Evolutionary conservation across 2,888 invertebrate genomes (phyloP).

Genomic region (Dolomedes plantarius): DNA sequence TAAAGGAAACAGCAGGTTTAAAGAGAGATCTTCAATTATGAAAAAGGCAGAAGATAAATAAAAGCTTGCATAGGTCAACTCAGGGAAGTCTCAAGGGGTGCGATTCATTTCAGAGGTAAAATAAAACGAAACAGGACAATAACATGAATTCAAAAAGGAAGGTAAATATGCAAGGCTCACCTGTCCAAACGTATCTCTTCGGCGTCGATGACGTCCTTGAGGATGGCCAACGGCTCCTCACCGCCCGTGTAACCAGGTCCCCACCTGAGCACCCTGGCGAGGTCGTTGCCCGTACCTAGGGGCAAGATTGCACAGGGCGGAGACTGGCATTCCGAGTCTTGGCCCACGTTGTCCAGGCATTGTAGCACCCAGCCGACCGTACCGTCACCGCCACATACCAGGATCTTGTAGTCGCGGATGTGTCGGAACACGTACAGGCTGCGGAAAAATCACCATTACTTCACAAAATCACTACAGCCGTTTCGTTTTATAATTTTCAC

Average conservation of each 20-base stretch:
- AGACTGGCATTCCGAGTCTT: slow-evolving; percentile 98
- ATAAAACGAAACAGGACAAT: too few relatives aligned
- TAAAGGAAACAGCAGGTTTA: too few relatives aligned
- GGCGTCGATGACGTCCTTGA: slow-evolving; percentile 99
- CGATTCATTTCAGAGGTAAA: too few relatives aligned
- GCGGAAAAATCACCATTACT: too few relatives aligned
- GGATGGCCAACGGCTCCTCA: slow-evolving; percentile 96
- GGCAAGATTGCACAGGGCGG: slow-evolving; percentile 99
- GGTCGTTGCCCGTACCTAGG: slow-evolving; percentile 98
- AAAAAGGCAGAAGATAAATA: too few relatives aligned
- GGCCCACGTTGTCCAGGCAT: slow-evolving; percentile 99
- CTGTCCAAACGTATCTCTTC: slow-evolving; percentile 88
- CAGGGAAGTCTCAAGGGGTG: too few relatives aligned
- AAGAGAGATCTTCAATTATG: too few relatives aligned
- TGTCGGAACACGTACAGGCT: slow-evolving; percentile 96
- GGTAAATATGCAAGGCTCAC: slow-evolving; percentile 74
- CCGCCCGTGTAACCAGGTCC: slow-evolving; percentile 98
- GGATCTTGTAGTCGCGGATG: slow-evolving; percentile 98
- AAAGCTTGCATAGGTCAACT: too few relatives aligned
- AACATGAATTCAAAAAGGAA: too few relatives aligned
- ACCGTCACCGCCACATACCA: slow-evolving; percentile 99
- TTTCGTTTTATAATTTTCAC: too few relatives aligned
- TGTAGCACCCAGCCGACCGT: slow-evolving; percentile 98
- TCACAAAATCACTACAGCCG: too few relatives aligned
- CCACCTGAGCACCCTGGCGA: slow-evolving; percentile 98